Conservation (phyloP, 2,113 vertebrate species). For the Ageneiosus marmoratus region DNA sequence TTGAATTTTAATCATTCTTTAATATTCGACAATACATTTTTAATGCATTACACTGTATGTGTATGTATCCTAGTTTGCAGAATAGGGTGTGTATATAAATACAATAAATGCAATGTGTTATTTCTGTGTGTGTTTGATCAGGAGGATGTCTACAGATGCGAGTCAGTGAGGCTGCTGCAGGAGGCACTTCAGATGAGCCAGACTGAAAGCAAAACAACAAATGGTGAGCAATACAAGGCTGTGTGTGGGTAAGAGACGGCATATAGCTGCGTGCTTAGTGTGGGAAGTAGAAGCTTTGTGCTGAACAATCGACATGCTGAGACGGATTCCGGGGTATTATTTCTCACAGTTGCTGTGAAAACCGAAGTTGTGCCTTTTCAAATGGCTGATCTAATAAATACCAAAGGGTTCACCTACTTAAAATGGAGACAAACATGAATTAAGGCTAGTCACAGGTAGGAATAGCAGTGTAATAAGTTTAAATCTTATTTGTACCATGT, state of each 20-base stretch:
- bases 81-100: neutral
- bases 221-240: conserved; percentile 41
- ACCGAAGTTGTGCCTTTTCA: neutral
- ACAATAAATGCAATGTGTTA: conserved; percentile 11
- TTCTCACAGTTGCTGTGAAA: neutral
- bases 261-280: neutral
- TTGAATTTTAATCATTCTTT: neutral
- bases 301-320: neutral
- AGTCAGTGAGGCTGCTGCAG: conserved; percentile 74
- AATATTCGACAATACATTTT: neutral
- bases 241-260: conserved; percentile 8
- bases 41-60: neutral
- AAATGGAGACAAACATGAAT: neutral
- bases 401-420: neutral
- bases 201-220: conserved; percentile 54
- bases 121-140: conserved; percentile 56
- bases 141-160: conserved; percentile 69
- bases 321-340: neutral
- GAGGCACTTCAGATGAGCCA: conserved; percentile 75
- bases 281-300: neutral
- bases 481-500: neutral
- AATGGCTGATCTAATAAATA: neutral
- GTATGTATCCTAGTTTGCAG: neutral
- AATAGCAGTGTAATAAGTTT: neutral
- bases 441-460: neutral